Conservation (phyloP, 2,888 invertebrate species). For the Cistogaster globosa region DNA sequence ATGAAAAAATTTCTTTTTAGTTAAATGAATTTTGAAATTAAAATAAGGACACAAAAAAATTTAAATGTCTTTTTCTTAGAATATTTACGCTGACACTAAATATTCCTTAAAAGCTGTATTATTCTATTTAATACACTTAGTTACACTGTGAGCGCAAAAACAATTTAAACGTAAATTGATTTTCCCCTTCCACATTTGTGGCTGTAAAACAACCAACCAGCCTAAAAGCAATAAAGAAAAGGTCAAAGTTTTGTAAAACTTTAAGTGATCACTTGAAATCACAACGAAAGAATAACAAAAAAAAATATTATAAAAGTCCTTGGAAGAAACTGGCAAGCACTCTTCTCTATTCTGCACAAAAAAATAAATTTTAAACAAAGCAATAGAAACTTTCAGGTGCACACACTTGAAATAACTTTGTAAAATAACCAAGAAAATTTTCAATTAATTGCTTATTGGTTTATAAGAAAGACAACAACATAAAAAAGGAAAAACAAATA, state of each 20-base stretch:
- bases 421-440: constrained; percentile 37
- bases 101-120: background rate
- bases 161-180: constrained; percentile 18
- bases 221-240: constrained; percentile 47
- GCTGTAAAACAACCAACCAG: background rate
- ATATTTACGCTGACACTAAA: background rate
- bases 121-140: no score
- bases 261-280: constrained; percentile 58
- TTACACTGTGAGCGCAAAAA: background rate
- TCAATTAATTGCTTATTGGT: constrained; percentile 28
- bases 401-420: constrained; percentile 49
- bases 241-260: constrained; percentile 63
- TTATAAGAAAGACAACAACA: background rate
- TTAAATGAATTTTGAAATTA: background rate
- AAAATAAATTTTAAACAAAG: background rate
- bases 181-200: background rate
- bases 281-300: constrained; percentile 15
- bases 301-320: constrained; percentile 43
- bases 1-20: no score
- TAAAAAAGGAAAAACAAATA: background rate
- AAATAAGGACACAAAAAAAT: background rate
- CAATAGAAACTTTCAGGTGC: constrained; percentile 40
- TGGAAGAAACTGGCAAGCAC: constrained; percentile 39
- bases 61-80: background rate
- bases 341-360: constrained; percentile 31